phyloP scores from a whole-genome alignment of 2,113 vertebrate genomes.

The Machaerirhynchus nigripectus region DNA sequence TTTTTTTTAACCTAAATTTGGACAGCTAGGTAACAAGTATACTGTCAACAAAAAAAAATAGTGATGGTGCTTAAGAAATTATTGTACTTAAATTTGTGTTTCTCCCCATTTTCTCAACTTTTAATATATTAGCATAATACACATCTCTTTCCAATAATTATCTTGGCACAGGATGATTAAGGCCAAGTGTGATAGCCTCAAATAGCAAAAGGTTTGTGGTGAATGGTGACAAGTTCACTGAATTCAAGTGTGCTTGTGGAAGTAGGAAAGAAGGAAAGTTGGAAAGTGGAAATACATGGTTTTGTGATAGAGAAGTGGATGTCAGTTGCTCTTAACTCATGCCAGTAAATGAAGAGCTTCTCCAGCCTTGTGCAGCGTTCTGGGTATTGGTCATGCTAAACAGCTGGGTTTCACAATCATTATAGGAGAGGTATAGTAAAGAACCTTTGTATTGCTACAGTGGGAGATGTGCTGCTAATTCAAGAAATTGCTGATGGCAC shows the following conservation, averaged over 20 bases:
- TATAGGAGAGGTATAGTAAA: background rate
- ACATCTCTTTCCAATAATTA: background rate
- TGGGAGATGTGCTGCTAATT: background rate
- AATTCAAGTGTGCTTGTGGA: background rate
- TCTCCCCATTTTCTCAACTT: background rate
- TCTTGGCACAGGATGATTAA: background rate
- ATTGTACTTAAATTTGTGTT: background rate
- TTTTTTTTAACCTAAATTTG: background rate
- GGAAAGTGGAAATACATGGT: background rate
- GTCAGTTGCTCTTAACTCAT: background rate
- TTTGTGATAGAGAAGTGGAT: background rate
- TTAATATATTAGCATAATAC: background rate
- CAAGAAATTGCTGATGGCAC: background rate
- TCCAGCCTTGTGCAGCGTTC: background rate
- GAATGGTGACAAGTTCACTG: background rate
- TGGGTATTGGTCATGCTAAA: background rate
- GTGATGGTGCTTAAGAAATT: background rate
- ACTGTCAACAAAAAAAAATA: background rate
- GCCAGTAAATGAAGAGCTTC: background rate
- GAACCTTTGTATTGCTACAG: background rate
- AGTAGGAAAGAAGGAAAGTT: background rate
- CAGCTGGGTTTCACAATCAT: background rate
- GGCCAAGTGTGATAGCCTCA: background rate
- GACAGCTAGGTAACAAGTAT: background rate
- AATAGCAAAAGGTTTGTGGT: background rate